Conservation (phyloP, 2,797 vertebrate species). For the Liasis olivaceus region DNA sequence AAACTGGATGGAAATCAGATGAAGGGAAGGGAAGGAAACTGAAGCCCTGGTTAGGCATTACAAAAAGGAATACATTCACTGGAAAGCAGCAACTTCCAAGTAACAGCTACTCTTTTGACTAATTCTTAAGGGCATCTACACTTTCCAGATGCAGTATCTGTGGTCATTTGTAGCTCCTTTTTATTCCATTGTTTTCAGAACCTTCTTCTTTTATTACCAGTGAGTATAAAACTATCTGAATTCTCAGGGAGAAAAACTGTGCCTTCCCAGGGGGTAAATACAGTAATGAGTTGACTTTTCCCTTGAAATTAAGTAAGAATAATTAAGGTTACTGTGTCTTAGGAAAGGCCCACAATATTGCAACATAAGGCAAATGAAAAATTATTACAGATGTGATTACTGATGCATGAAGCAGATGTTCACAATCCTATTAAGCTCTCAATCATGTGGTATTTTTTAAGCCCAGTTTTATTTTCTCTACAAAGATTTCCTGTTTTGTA, state of each 20-base stretch:
- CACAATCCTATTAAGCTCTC: background rate
- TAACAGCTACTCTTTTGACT: background rate
- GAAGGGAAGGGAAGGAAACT: background rate
- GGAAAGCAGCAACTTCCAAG: background rate
- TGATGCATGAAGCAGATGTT: slow-evolving; percentile 28
- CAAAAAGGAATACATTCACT: background rate
- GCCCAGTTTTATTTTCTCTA: slow-evolving; percentile 4
- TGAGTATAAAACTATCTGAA: background rate
- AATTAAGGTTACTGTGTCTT: background rate
- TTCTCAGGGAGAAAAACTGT: background rate
- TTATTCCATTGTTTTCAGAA: background rate
- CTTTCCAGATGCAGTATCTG: background rate
- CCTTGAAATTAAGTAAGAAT: slow-evolving; percentile 6
- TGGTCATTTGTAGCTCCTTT: background rate
- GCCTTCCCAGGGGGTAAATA: background rate
- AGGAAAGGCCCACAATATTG: background rate
- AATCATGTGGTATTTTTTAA: slow-evolving; percentile 36
- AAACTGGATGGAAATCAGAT: background rate
- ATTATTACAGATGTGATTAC: slow-evolving; percentile 6
- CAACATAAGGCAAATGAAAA: background rate
- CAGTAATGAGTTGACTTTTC: background rate
- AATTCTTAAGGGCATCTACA: background rate
- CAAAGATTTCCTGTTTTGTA: background rate
- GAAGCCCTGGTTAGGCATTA: background rate
- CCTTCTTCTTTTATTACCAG: background rate